Evolutionary conservation across 2,113 vertebrate genomes (phyloP), one percentile per base, ranked within the genome.

Genomic region (Sylvilagus bachmani): DNA sequence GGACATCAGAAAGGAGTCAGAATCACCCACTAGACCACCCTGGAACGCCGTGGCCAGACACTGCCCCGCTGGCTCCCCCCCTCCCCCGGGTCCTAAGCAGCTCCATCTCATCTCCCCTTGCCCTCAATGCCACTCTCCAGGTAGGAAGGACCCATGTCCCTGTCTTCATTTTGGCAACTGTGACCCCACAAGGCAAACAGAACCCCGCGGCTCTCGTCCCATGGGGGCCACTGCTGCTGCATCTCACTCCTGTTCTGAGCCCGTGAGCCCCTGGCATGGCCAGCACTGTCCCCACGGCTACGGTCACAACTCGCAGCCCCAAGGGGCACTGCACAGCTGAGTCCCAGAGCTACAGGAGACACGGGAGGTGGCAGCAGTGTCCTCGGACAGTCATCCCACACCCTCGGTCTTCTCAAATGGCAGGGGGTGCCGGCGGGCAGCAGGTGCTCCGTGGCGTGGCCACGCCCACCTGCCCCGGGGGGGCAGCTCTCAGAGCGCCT

Each of bases 231-330:
- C 44, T 44, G 44, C 44, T 44, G 44, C 44, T 79, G 36, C 2
- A 17, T 22, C 29, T 79, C 67, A 24, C 69, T 33, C 66, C 13
- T 21, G 51, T 70, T 64, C 4, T 44, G 67, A 85, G 83, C 25
- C 53, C 2, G 24, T 0, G 0, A 71, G 36, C 19, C 33, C 13
- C 82, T 55, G 6, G 21, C 25, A 19, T 0, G n/a, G 58, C 9
- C 1, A 1, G 33, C 71, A n/a, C 1, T 10, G 19, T 36, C n/a
- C 71, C 87, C 51, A 12, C n/a, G 69, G 9, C 53, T 73, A 19
- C 25, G 17, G 25, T 49, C 44, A 55, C 44, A 25, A 11, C 82
- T 29, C 3, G 64, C 31, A 66, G 78, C 49, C 58, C 73, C 14
- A 27, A 84, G 6, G 75, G 38, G 29, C 2, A 33, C 58, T 12